Base-by-base conservation (phyloP, 2,113 vertebrate species). In the Chiloscyllium plagiosum region DNA sequence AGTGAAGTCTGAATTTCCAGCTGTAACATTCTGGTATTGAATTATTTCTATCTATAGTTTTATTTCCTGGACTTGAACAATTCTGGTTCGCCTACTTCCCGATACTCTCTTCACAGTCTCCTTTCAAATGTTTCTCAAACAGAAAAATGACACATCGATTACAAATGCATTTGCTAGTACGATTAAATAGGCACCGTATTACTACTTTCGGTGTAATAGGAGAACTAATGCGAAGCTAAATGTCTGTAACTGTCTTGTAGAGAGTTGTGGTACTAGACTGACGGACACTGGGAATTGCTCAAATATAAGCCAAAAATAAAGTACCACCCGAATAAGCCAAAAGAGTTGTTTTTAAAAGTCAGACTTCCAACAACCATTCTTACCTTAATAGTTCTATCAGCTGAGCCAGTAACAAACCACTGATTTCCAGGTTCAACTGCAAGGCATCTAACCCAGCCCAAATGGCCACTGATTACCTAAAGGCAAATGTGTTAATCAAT, bases 321-420 rank as follows among this genome's bases (percentile, higher is more conserved):
- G 52, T 87, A 47, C 24, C 47, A 52, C 22, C 47, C 24, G 13
- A 52, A 50, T 29, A 83, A 83, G 6, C 19, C 42, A 42, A 42
- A 5, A 56, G n/a, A 47, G 15, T 65, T 7, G n/a, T 65, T n/a
- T 33, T 33, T 56, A 61, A 89, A 93, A 19, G 37, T 19, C 50
- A 42, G 4, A 95, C 1, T 95, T 95, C 10, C 66, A 69, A 42
- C 37, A 94, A 22, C 72, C 19, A 0, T 4, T 93, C 96, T 97
- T 96, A 99, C 99, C 98, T 99, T 99, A 97, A 99, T 99, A 83
- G 99, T 99, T 97, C 99, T 98, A 96, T 99, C 99, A 96, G 99
- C 99, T 95, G 99, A 99, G 15, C 99, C 99, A 56, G 99, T 99
- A 95, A 99, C 99, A 97, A 99, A 99, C 99, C 99, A 99, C 97